A percentile compares a stretch with the other conserved stretches of the same genome.
phyloP scores from a whole-genome alignment of 2,113 vertebrate genomes.

The Passer domesticus region DNA sequence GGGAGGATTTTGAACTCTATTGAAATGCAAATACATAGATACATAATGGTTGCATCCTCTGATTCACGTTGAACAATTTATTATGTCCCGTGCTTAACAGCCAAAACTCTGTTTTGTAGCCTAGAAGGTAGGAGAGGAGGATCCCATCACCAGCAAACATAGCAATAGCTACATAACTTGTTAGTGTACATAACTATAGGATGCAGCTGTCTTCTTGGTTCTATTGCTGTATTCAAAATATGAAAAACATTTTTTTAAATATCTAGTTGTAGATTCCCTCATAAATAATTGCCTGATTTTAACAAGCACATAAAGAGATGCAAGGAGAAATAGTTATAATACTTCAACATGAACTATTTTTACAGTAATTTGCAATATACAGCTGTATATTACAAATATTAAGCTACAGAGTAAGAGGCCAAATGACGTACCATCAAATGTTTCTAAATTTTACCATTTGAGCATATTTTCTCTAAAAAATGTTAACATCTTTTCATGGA shows the following conservation, averaged over 20 bases:
- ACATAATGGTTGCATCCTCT: neutral
- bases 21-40: neutral
- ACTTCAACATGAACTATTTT: neutral
- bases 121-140: accelerated
- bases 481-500: neutral
- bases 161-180: neutral
- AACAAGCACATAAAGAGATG: neutral
- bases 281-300: neutral
- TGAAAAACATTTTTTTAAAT: accelerated
- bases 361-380: neutral
- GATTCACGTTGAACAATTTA: neutral
- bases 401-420: neutral
- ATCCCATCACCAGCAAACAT: neutral
- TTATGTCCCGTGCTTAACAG: neutral
- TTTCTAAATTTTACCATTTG: neutral
- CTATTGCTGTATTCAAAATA: neutral
- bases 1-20: neutral
- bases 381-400: neutral
- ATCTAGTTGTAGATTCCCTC: neutral
- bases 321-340: neutral
- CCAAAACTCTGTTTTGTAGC: neutral
- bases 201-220: neutral
- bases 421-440: neutral
- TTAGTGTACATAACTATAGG: neutral
- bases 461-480: neutral